Base-by-base conservation (phyloP, 2,797 vertebrate genomes). In the Sebastes steindachneri region DNA sequence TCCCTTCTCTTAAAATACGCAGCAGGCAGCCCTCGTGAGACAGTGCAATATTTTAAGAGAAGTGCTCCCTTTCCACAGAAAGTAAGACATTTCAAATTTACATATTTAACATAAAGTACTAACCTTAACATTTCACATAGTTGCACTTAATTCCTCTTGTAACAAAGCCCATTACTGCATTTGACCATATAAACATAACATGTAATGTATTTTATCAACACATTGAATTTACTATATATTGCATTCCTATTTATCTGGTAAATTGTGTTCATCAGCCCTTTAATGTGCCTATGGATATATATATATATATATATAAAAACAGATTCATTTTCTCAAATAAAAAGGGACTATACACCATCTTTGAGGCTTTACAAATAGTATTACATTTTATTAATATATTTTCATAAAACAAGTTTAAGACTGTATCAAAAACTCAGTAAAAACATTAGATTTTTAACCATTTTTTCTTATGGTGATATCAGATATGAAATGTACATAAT, bases 371-470 rank as follows among this genome's bases (percentile, higher is more conserved):
- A 95, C 94, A 95, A 95, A 95, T 95, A 95, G 94, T 95, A 93
- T 93, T 95, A 95, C 95, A 95, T 95, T 95, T 95, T 95, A 95
- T 95, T 95, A 95, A 95, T 95, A 95, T 94, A 95, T 93, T 95
- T 95, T 95, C 94, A 95, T 95, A 95, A 95, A 95, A 95, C 94
- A 95, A 93, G 92, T 95, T 95, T 94, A 94, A 95, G 95, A 95
- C 95, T 92, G 95, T 95, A 95, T 95, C 95, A 96, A 96, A 96
- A 96, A 95, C 93, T 95, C 93, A 94, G 94, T 96, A 96, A 95
- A 96, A 96, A 96, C 95, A 96, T 95, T 96, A 96, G 95, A 95
- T 94, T 92, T 95, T 94, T 90, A 93, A 93, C 91, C 93, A 91
- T 92, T 92, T 93, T 93, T 93, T 91, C 92, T 91, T 92, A 90